Evolutionary conservation across 2,113 vertebrate genomes (phyloP).

Genomic region (Puntigrus tetrazona): DNA sequence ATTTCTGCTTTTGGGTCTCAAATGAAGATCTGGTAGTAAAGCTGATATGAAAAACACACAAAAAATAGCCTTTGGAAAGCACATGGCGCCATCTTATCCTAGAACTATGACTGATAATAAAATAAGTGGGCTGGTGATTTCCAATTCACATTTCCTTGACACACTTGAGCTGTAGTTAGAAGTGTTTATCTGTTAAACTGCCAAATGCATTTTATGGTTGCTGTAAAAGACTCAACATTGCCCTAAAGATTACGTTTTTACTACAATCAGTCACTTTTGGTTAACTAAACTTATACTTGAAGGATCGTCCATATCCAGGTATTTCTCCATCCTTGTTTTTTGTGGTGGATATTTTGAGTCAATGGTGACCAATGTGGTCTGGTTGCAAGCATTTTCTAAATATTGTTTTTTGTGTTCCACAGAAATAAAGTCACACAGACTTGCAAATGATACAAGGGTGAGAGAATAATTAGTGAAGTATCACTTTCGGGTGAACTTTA

Average conservation of each 20-base stretch:
- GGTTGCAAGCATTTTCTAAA: not conserved
- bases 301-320: too few species aligned
- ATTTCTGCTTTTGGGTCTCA: constrained; percentile 30
- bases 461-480: not conserved
- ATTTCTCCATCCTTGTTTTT: not conserved
- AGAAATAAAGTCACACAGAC: not conserved
- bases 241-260: not conserved
- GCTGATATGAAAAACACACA: not conserved
- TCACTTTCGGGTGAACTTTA: not conserved
- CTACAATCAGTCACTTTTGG: not conserved
- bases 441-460: not conserved
- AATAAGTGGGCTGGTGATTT: constrained; percentile 16
- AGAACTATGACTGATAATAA: not conserved
- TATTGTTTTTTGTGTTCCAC: not conserved
- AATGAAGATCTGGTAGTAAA: not conserved
- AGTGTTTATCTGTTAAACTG: constrained; percentile 5
- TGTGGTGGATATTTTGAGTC: not conserved
- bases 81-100: not conserved
- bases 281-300: not conserved
- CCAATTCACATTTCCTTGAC: constrained; percentile 11
- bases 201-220: constrained; percentile 15
- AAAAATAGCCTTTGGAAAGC: not conserved
- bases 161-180: not conserved
- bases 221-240: constrained; percentile 1
- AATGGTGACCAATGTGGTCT: not conserved